Percentiles rank a stretch among this genome's conserved stretches.
phyloP scores from a whole-genome alignment of 2,888 invertebrate genomes.

The Melanophora roralis region DNA sequence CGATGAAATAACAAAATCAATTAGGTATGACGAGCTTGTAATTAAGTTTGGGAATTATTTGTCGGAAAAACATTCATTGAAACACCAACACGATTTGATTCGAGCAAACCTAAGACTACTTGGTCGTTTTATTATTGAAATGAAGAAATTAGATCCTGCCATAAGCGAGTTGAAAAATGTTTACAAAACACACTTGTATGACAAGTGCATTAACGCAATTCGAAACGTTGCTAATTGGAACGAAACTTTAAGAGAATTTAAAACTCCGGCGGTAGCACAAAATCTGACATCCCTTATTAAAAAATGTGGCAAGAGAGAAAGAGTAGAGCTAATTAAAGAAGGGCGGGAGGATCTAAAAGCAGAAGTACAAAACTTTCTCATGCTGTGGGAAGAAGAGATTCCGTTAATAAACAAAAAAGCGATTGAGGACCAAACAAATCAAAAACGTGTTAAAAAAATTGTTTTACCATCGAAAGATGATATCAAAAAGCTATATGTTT shows the following conservation, averaged over 20 bases:
- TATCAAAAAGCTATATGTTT: neutral
- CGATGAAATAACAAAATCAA: neutral
- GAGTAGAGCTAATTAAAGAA: neutral
- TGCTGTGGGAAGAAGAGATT: conserved; percentile 25
- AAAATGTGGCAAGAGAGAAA: neutral
- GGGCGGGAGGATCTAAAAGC: neutral
- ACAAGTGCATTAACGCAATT: neutral
- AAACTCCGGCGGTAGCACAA: neutral
- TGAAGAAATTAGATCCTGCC: neutral
- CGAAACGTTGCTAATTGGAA: neutral
- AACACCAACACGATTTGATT: neutral
- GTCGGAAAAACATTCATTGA: neutral
- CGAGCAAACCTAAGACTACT: neutral
- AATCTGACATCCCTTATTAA: neutral
- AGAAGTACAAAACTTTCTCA: conserved; percentile 8
- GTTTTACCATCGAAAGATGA: conserved; percentile 18
- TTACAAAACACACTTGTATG: neutral
- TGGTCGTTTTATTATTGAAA: neutral
- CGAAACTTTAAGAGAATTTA: neutral
- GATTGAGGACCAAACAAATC: neutral
- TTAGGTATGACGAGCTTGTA: neutral
- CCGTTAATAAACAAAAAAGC: conserved; percentile 33
- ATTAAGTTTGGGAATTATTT: neutral
- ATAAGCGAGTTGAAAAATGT: neutral
- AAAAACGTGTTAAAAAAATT: conserved; percentile 9